Evolutionary conservation across 2,113 vertebrate genomes (phyloP), one percentile per base, ranked within the genome.

Genomic region (Aix galericulata): DNA sequence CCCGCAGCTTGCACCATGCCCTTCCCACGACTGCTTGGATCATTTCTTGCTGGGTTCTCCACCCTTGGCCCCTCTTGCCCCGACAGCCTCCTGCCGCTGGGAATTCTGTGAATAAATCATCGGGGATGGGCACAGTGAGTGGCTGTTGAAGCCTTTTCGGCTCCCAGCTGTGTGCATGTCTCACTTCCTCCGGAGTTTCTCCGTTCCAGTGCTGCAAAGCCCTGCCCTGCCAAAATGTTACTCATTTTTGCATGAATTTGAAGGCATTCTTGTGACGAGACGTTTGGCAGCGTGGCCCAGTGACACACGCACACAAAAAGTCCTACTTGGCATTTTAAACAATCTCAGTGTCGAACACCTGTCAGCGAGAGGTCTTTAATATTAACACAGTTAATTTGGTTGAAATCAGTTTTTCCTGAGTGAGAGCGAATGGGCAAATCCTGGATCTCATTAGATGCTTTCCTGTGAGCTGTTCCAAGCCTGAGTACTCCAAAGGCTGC

Each of bases 211-310:
- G 68, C 77, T 85, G 38, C 52, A 93, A 63, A 82, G 32, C 15
- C 31, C 59, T 86, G 25, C 42, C 32, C 62, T 94, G 91, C 91
- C 91, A 94, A 94, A 94, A 80, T 87, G 58, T 77, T 89, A 31
- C 60, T 92, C 2, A 0, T 44, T 36, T 80, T 71, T 66, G 0
- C 32, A 62, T 80, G 18, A 69, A 80, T 94, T 91, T 93, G 63
- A 53, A 66, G 72, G n/a, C n/a, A 40, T 92, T 94, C 29, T 60
- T 94, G 32, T 80, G 82, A 91, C 1, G 2, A 83, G 82, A 44
- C 1, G 0, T 62, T 96, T 93, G 92, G 91, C 88, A 89, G 25
- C 13, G 36, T 34, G 73, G 67, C 32, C 31, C 64, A 48, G 59
- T 91, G 71, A 97, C 83, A 69, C 44, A 44, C 2, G 3, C 26